A percentile compares a stretch with the other conserved stretches of the same genome.
Evolutionary conservation across 2,888 invertebrate species (phyloP).

Genomic region (Maniola hyperantus): DNA sequence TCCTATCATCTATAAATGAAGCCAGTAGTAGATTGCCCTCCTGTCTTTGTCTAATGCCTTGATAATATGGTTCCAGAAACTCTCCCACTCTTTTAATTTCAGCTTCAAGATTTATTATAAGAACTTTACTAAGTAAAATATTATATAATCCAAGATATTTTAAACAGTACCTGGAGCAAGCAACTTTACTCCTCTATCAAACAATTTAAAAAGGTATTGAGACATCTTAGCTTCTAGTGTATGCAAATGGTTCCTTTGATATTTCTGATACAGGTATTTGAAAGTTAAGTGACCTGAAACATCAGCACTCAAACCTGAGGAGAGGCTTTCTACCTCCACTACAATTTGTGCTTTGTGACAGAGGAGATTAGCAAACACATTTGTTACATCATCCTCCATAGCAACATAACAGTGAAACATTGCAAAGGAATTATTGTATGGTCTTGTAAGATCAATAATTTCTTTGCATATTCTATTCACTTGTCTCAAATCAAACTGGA

Average conservation of each 20-base stretch:
- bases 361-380: constrained; percentile 83
- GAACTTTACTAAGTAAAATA: neutral
- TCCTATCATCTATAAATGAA: too few species aligned
- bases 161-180: constrained; percentile 86
- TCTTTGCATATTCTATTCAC: constrained; percentile 77
- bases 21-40: too few species aligned
- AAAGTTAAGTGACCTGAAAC: constrained; percentile 87
- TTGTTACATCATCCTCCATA: constrained; percentile 80
- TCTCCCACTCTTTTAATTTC: too few species aligned
- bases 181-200: constrained; percentile 88
- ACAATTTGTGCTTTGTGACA: constrained; percentile 85
- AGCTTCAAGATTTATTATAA: neutral
- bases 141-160: constrained; percentile 10
- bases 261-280: constrained; percentile 66
- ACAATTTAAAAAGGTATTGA: constrained; percentile 86
- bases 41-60: too few species aligned
- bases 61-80: too few species aligned
- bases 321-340: constrained; percentile 85
- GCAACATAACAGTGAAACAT: constrained; percentile 83
- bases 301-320: constrained; percentile 88
- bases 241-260: constrained; percentile 56
- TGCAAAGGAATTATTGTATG: constrained; percentile 64
- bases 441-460: constrained; percentile 62
- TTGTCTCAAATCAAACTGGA: constrained; percentile 80
- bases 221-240: constrained; percentile 56